Evolutionary conservation across 2,797 vertebrate genomes (phyloP), one percentile per base, ranked within the genome.

Genomic region (Channa striata): DNA sequence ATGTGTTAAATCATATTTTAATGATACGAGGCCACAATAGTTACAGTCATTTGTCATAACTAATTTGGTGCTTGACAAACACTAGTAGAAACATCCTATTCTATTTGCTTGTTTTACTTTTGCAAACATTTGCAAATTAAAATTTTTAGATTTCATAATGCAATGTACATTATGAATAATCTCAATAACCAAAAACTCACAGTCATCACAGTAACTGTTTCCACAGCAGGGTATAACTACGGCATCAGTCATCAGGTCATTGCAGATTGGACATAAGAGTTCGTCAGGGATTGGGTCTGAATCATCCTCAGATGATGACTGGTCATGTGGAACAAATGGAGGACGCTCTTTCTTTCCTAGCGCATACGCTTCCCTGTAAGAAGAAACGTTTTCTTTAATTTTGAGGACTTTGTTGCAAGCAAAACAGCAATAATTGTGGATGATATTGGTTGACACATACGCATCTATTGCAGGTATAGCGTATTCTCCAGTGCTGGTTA

Each of bases 301-400:
- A 17, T 99, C 98, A 56, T 99, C 98, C 80, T 98, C 97, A 0
- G 97, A 99, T 0, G 98, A 99, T 0, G 97, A 98, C 0, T 95
- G 96, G 1, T 98, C 96, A 57, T 96, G 96, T 0, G 97, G 97
- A 48, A 99, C 93, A 74, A 99, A 99, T 0, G 98, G 98, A 20
- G 98, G 98, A 11, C 99, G 97, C 66, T 99, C 98, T 87, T 99
- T 99, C 91, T 99, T 99, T n/a, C 98, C 98, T 76, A 96, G 96
- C 1, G 98, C 98, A 72, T 99, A 99, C 1, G 98, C 98, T 89
- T 99, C 97, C 37, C 98, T 99, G 59, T 19, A 56, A 72, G 78
- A 2, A 66, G 0, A 81, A 0, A 59, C 8, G 9, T 8, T 0
- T 8, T 25, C 20, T 47, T 43, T 30, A 8, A 49, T 44, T 59